Evolutionary conservation across 1,140 invertebrate species (phyloP), one percentile per base, ranked within the genome.

Genomic region (Drosophila mauritiana): DNA sequence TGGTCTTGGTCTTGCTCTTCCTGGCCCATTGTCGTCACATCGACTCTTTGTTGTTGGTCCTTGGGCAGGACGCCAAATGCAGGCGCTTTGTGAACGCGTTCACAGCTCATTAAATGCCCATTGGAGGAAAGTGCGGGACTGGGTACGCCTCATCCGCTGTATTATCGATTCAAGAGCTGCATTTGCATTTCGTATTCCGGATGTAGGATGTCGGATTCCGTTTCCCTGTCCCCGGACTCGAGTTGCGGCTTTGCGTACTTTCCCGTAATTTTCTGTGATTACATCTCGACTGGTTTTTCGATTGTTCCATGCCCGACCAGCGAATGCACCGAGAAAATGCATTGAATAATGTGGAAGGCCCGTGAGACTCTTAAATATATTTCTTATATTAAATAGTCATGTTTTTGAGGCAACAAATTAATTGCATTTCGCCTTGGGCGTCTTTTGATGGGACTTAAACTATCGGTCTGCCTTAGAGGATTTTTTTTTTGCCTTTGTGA

Each of bases 21-120:
- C 1, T 22, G 57, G 43, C 17, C 56, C 17, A 12, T 48, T 62
- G 22, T 42, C 55, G 54, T 27, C 42, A 34, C 7, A 36, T 42
- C 22, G 36, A n/a, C 45, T 15, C 45, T 51, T 63, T 67, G 64
- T 67, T 49, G 58, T 25, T 20, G 17, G 34, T 27, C 64, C 61
- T 68, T 68, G 64, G 64, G 59, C 64, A n/a, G 17, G 42, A 45
- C 37, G 64, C 64, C 61, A 68, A 68, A 52, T 68, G 64, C 64
- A 68, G 64, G 46, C 64, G 45, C 64, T 64, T 53, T 65, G 46
- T 17, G 46, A 65, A 45, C 36, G 64, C 59, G 58, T 68, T 68
- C 37, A 65, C 64, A 68, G 64, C 64, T 68, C 64, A 68, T 68
- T 68, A 68, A 68, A 68, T 49, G 64, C 46, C 49, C 59, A 68